phyloP scores from a whole-genome alignment of 30 jellyfish, hydroid and myxozoan genomes.

The Turritopsis rubra region DNA sequence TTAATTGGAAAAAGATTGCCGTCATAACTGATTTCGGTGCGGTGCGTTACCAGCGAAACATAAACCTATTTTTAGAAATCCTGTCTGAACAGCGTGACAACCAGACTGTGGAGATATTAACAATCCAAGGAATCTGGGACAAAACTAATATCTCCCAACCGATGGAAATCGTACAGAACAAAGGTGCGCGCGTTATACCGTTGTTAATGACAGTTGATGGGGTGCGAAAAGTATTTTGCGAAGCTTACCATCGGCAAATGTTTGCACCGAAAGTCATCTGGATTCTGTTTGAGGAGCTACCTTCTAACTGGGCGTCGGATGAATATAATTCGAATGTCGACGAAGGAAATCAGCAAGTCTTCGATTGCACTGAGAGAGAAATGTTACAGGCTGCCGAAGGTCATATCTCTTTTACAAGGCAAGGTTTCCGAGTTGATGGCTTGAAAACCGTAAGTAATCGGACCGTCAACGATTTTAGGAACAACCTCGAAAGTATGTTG shows the following conservation, averaged over 20 bases:
- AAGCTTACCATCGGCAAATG: slow-evolving; percentile 35
- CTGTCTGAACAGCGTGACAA: neutral
- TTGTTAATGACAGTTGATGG: slow-evolving; percentile 27
- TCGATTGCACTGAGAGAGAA: slow-evolving; percentile 24
- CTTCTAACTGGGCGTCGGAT: slow-evolving; percentile 37
- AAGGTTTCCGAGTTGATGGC: slow-evolving; percentile 24
- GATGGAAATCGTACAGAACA: slow-evolving; percentile 21
- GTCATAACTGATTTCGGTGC: slow-evolving; percentile 20
- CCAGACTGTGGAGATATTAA: neutral
- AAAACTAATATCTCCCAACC: slow-evolving; percentile 24
- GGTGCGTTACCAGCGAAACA: slow-evolving; percentile 18
- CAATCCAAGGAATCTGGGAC: slow-evolving; percentile 29
- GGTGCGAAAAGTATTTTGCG: slow-evolving; percentile 36
- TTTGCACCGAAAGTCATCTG: slow-evolving; percentile 29
- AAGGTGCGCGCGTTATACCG: slow-evolving; percentile 24
- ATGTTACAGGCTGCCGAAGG: slow-evolving; percentile 29
- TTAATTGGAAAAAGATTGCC: slow-evolving; percentile 27
- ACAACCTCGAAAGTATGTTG: slow-evolving; percentile 8
- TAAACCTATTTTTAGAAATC: neutral
- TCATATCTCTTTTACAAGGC: slow-evolving; percentile 24
- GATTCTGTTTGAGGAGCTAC: slow-evolving; percentile 31
- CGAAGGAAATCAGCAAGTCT: neutral
- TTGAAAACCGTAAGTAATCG: slow-evolving; percentile 10
- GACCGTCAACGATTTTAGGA: slow-evolving; percentile 8
- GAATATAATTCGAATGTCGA: slow-evolving; percentile 8